phyloP scores from a whole-genome alignment of 2,113 vertebrate genomes.

The Pachyramphus minor region DNA sequence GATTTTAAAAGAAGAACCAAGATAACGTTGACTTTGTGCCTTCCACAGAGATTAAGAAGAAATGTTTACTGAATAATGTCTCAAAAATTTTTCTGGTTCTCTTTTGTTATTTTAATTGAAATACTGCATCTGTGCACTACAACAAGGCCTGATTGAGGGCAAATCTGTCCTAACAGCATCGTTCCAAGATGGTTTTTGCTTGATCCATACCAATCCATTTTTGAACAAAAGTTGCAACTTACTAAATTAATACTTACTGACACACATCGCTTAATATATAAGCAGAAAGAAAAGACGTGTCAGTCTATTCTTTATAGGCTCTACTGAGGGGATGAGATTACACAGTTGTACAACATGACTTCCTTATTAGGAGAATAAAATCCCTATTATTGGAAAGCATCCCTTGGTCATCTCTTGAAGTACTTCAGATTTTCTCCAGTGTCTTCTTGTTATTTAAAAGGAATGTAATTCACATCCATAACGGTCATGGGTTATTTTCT shows the following conservation, averaged over 20 bases:
- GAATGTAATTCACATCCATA: neutral
- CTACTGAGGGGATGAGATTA: neutral
- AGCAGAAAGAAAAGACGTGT: neutral
- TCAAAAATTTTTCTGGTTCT: neutral
- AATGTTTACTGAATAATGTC: neutral
- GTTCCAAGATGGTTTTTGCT: neutral
- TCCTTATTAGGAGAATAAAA: conserved; percentile 40
- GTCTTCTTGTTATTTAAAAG: neutral
- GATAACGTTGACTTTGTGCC: neutral
- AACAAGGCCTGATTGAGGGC: neutral
- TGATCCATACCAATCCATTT: neutral
- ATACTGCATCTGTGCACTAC: neutral
- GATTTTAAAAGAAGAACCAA: neutral
- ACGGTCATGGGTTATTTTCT: conserved; percentile 28
- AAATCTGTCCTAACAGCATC: neutral
- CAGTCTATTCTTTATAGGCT: neutral
- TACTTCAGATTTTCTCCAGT: neutral
- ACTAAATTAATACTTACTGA: neutral
- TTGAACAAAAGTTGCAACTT: neutral
- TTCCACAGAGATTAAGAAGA: neutral
- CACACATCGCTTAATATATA: neutral
- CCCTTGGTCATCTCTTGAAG: neutral
- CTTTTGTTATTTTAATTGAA: neutral
- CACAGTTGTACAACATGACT: neutral
- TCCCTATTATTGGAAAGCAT: neutral